Base-by-base conservation (phyloP, 2,113 vertebrate genomes). In the Oncorhynchus tshawytscha region DNA sequence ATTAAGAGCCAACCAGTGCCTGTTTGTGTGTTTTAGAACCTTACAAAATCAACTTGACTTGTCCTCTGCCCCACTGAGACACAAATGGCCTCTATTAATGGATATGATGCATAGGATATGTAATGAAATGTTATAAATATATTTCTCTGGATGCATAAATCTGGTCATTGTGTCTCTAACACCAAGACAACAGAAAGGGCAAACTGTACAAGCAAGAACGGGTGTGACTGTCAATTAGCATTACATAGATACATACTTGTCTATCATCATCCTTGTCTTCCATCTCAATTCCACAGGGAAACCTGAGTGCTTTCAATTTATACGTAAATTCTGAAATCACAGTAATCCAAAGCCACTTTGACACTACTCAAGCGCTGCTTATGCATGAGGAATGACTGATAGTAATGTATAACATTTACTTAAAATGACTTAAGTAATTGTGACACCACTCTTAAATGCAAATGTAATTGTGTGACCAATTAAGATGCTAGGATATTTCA, bases 391-490 rank as follows among this genome's bases (percentile, higher is more conserved):
- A 11, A 29, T 16, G 3, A 68, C 16, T 68, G 29, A 20, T 29
- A 34, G 15, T 54, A 16, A 54, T 45, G 68, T 74, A 70, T 86
- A 51, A 87, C 83, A 86, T 70, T 25, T 71, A 77, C 81, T 77
- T 45, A 29, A 34, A 24, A n/a, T 24, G 22, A 62, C 77, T 54
- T 88, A 86, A 85, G 82, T 84, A 89, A 90, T 85, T 82, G 83
- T 72, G 74, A 78, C 81, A 71, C 74, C 31, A 71, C 82, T 82
- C 60, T 6, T 77, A 88, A 92, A 91, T 94, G 85, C 89, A 78
- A 82, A 84, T 91, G 90, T 92, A 90, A 94, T 93, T 80, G 84
- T 71, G 81, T 79, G 80, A 87, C 84, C 87, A 88, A 91, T 91
- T 91, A 90, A 68, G 73, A 87, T 76, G 80, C 82, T 78, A 86